These are phyloP conservation scores for Nothoprocta perdicaria DNA, from an alignment of 2,113 vertebrate genomes.

Conservation along the genomic window DNA sequence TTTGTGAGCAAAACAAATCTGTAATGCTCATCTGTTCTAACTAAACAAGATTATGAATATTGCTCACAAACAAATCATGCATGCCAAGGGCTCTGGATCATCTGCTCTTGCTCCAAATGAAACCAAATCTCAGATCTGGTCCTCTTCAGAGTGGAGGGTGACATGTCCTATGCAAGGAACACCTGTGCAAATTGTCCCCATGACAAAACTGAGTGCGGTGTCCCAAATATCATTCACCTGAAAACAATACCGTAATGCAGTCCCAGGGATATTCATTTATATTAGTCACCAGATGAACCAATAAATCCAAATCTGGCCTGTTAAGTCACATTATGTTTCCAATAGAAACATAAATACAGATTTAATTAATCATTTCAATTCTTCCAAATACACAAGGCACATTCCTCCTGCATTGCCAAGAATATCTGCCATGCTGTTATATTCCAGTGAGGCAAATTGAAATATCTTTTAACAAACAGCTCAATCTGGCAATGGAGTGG, in stretches of 20 bases:
- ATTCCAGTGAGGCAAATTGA: neutral
- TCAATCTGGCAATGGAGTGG: neutral
- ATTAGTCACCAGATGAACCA: neutral
- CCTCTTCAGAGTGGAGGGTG: neutral
- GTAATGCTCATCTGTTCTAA: neutral
- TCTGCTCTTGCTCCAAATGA: neutral
- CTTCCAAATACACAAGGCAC: neutral
- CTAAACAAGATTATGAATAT: neutral
- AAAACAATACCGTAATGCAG: neutral
- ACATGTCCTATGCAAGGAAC: neutral
- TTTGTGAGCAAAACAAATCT: neutral
- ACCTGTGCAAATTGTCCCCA: neutral
- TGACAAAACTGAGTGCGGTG: neutral
- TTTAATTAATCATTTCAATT: slow-evolving; percentile 32
- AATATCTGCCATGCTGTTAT: neutral
- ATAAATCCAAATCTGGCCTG: neutral
- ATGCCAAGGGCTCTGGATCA: fast-evolving
- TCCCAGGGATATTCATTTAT: slow-evolving; percentile 1
- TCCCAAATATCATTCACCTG: neutral
- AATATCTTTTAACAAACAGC: neutral
- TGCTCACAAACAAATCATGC: neutral
- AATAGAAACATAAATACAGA: slow-evolving; percentile 22
- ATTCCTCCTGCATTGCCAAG: neutral
- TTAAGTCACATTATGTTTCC: too few species aligned
- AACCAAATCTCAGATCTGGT: neutral